Base-by-base conservation (phyloP, 2,113 vertebrate species). In the Equus przewalskii region DNA sequence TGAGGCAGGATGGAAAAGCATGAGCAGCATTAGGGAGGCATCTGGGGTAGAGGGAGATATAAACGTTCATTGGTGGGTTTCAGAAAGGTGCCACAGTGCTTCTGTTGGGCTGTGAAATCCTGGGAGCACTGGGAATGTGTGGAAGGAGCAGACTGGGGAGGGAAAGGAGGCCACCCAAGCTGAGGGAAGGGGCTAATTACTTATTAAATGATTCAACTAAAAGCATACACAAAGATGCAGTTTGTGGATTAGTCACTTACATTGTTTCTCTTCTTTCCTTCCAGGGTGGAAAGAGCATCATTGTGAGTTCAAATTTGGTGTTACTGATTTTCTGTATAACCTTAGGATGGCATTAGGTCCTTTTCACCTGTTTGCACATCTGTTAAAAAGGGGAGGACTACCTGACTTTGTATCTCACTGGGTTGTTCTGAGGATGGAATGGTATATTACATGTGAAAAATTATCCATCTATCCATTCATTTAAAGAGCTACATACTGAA, bases 141-240 rank as follows among this genome's bases (percentile, higher is more conserved):
- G 16, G 24, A 44, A 13, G 49, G 15, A 67, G 9, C 54, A 49
- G 81, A 51, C 16, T 8, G 1, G 5, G 49, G 10, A 44, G 62
- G 60, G 13, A 36, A 41, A n/a, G 2, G 28, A 44, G 30, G 26
- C 49, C 41, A 46, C 3, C 3, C 4, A 19, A 60, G 58, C 51
- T 44, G n/a, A 85, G 26, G 56, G 13, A 86, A 11, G 7, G 26
- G 24, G 26, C 33, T 19, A 46, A 72, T 51, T 41, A 70, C 14
- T 80, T 70, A 26, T 7, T 65, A 92, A 96, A 62, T 58, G n/a
- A 54, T 41, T 72, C 85, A 30, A 62, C 79, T 94, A 12, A 64
- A 91, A 83, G 12, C 18, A 15, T 26, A 62, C 70, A 72, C 46
- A 81, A 1, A 28, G 75, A 56, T 49, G 19, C 21, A 5, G 13